Base-by-base conservation (phyloP, 2,113 vertebrate species). In the Lucifuga dentata region DNA sequence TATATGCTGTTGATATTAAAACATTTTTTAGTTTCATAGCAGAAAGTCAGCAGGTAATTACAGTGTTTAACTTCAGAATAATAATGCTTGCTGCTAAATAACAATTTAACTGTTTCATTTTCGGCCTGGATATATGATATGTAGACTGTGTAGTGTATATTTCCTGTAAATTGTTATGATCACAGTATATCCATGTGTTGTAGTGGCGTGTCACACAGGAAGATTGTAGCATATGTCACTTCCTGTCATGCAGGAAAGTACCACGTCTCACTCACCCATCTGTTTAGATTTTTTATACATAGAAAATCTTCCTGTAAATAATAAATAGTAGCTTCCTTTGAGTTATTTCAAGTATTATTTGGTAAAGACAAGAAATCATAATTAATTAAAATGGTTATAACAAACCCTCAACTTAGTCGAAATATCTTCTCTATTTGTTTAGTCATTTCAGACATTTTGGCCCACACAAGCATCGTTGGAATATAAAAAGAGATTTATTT, bases 191-290 rank as follows among this genome's bases (percentile, higher is more conserved):
- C 60, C 62, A 69, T 84, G 2, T 85, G 84, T 50, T 32, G 16
- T 26, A 80, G 79, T 48, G 52, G 50, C 57, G 68, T 78, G 70
- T 58, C 46, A 67, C 73, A 77, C 76, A 84, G 83, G 83, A 85
- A 88, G 64, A 35, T 82, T 53, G 73, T 78, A 69, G 63, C 32
- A 45, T 17, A 73, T 80, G 73, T 81, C 71, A 85, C 45, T 83
- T 89, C 85, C 87, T 89, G 72, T 86, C 40, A 78, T 40, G 56
- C 60, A 48, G 3, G 3, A 68, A 71, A 81, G 11, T 23, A 24
- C 39, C 33, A 26, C 43, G 35, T 5, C 26, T 5, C 26, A 3
- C 41, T 39, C 8, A 59, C 10, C 2, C 51, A 36, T 19, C 12
- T n/a, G n/a, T n/a, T n/a, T n/a, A n/a, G n/a, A n/a, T n/a, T 46